Evolutionary conservation across 2,113 vertebrate genomes (phyloP), one percentile per base, ranked within the genome.

Genomic region (Orycteropus afer): DNA sequence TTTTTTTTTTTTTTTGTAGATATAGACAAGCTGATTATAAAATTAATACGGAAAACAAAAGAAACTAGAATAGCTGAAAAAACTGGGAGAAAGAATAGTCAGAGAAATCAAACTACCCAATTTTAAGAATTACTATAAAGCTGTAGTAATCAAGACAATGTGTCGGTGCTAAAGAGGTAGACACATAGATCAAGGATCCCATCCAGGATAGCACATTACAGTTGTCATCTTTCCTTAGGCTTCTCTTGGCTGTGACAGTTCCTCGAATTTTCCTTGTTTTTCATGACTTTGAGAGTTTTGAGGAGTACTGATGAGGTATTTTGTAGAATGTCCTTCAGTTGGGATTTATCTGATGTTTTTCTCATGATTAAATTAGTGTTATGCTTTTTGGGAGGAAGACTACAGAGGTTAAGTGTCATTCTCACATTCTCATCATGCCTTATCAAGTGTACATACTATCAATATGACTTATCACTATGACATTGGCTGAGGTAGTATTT

Each of bases 1-100:
- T 63, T 47, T 69, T 88, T 87, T n/a, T n/a, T n/a, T 93, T 59
- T 8, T 59, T 88, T 86, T 93, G 9, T 82, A 27, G 59, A 47
- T 55, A 63, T 14, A 37, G 17, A 51, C 13, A 55, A 55, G 8
- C 7, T 65, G 40, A n/a, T 67, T 59, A 32, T 90, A 59, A 77
- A 63, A 47, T 55, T 93, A 71, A 40, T 69, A 53, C 42, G 67
- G 15, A 73, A 74, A 82, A n/a, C 42, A n/a, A 61, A 93, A 81
- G 25, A 18, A 81, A 63, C 29, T 42, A 51, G 55, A 81, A 87
- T n/a, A 63, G 53, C n/a, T 61, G 37, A 61, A 80, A 45, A 7
- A 40, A 61, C 51, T 80, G 80, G 57, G 63, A 53, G 20, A 63
- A 93, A 74, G 59, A 77, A 78, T 17, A 93, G 53, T 74, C 80